Base-by-base conservation (phyloP, 2,888 invertebrate genomes). In the Teleiodes luculella region DNA sequence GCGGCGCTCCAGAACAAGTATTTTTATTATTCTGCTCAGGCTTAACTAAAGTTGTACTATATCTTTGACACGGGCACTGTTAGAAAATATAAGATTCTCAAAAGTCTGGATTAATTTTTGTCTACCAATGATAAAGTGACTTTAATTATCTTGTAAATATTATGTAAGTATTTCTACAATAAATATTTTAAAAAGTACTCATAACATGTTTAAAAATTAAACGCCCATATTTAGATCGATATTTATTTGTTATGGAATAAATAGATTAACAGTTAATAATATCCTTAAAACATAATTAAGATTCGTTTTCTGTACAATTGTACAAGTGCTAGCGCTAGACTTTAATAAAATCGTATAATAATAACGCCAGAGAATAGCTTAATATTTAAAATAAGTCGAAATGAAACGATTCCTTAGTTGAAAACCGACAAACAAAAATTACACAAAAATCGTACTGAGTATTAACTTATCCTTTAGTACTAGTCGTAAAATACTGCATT, bases 281-380 rank as follows among this genome's bases (percentile, higher is more conserved):
- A 68, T 51, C 4, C 74, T 79, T 83, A 80, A 64, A 66, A 67
- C 59, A 72, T 67, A 63, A 68, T 71, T 79, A 76, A 87, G 87
- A 87, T 87, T 83, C 87, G 80, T 73, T 70, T 69, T 74, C 83
- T 86, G 85, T 86, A 86, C 87, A 86, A 82, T 79, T 83, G 86
- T 86, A 88, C 86, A 84, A 73, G 57, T 67, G 57, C 66, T 65
- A 60, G 63, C 61, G 58, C 62, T 66, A 66, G 39, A 13, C 37
- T 55, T 49, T 43, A 56, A 57, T 53, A 39, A 48, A 45, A 24
- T 35, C 49, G 39, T 18, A 30, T 45, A 35, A 41, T 39, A 28
- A 18, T 39, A 41, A n/a, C 53, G 52, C 49, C 46, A 36, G 30
- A 52, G 36, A 35, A 53, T 18, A 16, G 16, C 14, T 20, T 24